Percentiles rank a stretch among this genome's conserved stretches.
These are phyloP conservation scores for Bombus superbus DNA, from an alignment of 1,140 invertebrate species.

Conservation along the genomic window DNA sequence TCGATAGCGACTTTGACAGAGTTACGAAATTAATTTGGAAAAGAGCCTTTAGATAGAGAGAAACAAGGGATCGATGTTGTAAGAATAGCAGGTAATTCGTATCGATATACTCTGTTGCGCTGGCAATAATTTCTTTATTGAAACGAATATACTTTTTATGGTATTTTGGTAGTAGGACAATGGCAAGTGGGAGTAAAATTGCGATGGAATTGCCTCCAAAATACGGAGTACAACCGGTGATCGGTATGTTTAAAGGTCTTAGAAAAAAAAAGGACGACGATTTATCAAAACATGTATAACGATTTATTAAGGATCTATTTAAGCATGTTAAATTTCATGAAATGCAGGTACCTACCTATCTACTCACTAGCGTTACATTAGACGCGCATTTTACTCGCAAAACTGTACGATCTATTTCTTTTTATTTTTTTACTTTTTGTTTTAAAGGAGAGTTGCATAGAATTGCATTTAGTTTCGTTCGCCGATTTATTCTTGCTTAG, in stretches of 20 bases:
- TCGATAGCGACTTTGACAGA: neutral
- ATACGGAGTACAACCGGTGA: too few species aligned
- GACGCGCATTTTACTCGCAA: conserved; percentile 74
- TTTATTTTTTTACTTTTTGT: conserved; percentile 23
- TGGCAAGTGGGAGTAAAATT: too few species aligned
- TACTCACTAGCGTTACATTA: conserved; percentile 77
- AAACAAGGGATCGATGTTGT: neutral
- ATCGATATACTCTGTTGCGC: neutral
- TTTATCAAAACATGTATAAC: conserved; percentile 82
- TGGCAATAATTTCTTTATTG: neutral
- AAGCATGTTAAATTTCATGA: conserved; percentile 80
- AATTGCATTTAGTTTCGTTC: conserved; percentile 48
- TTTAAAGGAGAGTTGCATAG: conserved; percentile 54
- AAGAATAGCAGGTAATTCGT: too few species aligned
- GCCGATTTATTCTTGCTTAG: conserved; percentile 11
- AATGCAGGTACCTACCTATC: conserved; percentile 81
- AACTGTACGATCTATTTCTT: conserved; percentile 57
- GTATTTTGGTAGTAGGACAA: too few species aligned
- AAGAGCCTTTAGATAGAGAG: neutral
- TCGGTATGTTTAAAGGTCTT: too few species aligned
- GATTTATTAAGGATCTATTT: conserved; percentile 81
- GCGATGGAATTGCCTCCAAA: too few species aligned
- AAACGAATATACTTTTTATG: too few species aligned
- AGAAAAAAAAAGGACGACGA: conserved; percentile 32
- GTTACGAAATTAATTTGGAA: neutral